These are phyloP conservation scores for Catharus fuscescens DNA, from an alignment of 2,113 vertebrate species.

Conservation along the genomic window DNA sequence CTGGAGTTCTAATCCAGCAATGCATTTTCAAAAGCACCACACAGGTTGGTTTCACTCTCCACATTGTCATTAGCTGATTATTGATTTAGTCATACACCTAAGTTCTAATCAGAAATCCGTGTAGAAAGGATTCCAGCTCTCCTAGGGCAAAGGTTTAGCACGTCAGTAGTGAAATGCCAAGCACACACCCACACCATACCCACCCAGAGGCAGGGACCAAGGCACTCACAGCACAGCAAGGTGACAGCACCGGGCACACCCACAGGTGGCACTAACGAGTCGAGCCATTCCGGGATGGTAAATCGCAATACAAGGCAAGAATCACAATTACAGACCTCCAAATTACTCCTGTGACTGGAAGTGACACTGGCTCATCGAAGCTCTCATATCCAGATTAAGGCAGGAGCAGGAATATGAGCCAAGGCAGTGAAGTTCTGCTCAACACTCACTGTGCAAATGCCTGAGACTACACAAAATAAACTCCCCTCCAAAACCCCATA, in stretches of 20 bases:
- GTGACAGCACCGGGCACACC: not conserved
- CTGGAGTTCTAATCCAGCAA: not conserved
- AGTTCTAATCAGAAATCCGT: not conserved
- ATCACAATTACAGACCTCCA: not conserved
- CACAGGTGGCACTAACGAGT: not conserved
- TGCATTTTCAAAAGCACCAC: not conserved
- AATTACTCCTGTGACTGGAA: not conserved
- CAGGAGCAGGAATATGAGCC: fast-evolving
- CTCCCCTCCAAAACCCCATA: not conserved
- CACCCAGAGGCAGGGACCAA: not conserved
- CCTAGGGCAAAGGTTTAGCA: not conserved
- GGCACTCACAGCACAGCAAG: not conserved
- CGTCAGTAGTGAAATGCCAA: not conserved
- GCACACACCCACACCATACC: fast-evolving
- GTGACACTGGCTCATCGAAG: not conserved
- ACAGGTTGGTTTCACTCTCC: not conserved
- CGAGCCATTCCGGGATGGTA: not conserved
- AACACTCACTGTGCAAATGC: not conserved
- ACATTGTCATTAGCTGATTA: not conserved
- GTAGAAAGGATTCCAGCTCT: not conserved
- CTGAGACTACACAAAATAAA: not conserved
- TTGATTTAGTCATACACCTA: not conserved
- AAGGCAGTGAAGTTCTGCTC: not conserved
- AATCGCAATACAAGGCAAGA: not conserved
- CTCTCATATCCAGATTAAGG: not conserved